Conservation (phyloP, 2,797 vertebrate genomes). For the Enteromius argenteus region DNA sequence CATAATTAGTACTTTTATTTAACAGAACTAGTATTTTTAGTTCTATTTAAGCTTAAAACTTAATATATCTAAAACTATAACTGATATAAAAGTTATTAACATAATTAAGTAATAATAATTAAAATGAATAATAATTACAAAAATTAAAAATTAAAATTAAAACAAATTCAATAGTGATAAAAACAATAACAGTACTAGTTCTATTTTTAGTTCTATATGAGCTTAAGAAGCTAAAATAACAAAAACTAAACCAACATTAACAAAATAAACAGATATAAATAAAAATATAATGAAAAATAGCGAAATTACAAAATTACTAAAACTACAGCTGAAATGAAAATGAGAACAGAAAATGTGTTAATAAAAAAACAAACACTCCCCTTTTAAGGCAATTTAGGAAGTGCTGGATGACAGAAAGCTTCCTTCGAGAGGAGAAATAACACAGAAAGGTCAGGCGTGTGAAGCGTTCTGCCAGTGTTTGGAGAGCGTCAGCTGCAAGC, state of each 20-base stretch:
- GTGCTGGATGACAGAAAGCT: slow-evolving; percentile 62
- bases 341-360: background rate
- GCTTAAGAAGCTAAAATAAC: background rate
- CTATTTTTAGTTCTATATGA: background rate
- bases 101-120: background rate
- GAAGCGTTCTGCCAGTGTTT: slow-evolving; percentile 62
- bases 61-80: background rate
- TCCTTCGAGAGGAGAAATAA: slow-evolving; percentile 50
- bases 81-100: background rate
- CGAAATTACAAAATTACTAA: background rate
- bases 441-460: slow-evolving; percentile 56
- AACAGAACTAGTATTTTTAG: background rate
- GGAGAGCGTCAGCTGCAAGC: slow-evolving; percentile 59
- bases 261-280: background rate
- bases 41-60: background rate
- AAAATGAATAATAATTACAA: background rate
- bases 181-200: background rate
- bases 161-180: background rate
- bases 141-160: background rate
- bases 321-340: background rate
- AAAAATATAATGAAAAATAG: background rate
- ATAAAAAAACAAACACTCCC: slow-evolving; percentile 43
- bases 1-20: background rate
- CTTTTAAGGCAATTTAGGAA: slow-evolving; percentile 70
- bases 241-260: background rate